A percentile compares a stretch with the other conserved stretches of the same genome.
Evolutionary conservation across 1,140 invertebrate genomes (phyloP).

Genomic region (Hycleus cichorii): DNA sequence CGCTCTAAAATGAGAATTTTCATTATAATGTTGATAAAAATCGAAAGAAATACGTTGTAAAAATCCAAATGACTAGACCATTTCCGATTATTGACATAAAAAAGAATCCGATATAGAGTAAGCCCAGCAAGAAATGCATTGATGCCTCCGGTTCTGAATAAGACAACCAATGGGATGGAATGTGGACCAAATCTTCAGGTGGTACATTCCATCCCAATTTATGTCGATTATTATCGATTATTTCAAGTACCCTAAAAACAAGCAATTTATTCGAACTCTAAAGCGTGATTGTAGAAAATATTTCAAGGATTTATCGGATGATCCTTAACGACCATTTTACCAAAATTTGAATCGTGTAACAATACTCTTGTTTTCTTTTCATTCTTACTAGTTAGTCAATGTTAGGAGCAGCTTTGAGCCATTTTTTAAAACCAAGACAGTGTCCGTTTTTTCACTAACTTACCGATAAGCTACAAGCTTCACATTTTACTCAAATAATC

Average conservation of each 20-base stretch:
- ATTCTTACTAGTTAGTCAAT: no score
- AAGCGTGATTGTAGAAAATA: no score
- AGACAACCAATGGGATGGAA: slow-evolving; percentile 74
- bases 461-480: no score
- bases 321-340: no score
- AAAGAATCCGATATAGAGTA: slow-evolving; percentile 74
- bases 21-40: background rate
- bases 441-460: no score
- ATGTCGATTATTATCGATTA: background rate
- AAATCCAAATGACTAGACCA: slow-evolving; percentile 82
- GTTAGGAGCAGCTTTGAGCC: background rate
- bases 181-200: slow-evolving; percentile 61
- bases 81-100: slow-evolving; percentile 71
- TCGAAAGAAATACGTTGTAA: slow-evolving; percentile 57
- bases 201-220: slow-evolving; percentile 65
- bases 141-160: slow-evolving; percentile 71
- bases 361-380: no score
- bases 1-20: slow-evolving; percentile 50
- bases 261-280: background rate
- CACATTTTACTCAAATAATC: background rate
- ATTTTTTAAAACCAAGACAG: no score
- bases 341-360: no score
- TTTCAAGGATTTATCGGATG: no score
- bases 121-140: slow-evolving; percentile 71
- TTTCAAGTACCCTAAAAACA: background rate